Base-by-base conservation (phyloP, 2,113 vertebrate species). In the Sapayoa aenigma region DNA sequence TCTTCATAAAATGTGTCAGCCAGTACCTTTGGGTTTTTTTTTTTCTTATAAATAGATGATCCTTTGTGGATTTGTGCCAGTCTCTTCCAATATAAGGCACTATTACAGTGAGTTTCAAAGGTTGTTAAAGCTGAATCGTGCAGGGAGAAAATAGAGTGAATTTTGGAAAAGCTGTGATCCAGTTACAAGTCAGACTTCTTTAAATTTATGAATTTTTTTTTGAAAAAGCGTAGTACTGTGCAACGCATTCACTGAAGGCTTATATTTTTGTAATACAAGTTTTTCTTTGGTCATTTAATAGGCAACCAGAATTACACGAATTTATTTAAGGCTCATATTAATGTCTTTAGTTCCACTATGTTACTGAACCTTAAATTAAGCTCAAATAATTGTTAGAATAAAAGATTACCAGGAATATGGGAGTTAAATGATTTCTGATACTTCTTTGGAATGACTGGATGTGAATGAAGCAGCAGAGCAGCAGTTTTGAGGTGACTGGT, bases 1-100 rank as follows among this genome's bases (percentile, higher is more conserved):
- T 80, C 56, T 44, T 92, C 74, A 78, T 84, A 83, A 95, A 93
- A 93, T 80, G 28, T 93, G 84, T 94, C 85, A 87, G 25, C 44
- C 35, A 19, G 52, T 88, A 90, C 50, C 42, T 50, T 44, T 58
- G 42, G 50, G 59, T 69, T 17, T 31, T 56, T 62, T 56, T 53
- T 89, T 82, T 87, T 56, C 37, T 71, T 92, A 74, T 62, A 91
- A 96, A 87, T 71, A 84, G 76, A 77, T 86, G 84, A 92, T 81
- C 60, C 47, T 86, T 86, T 81, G 41, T 91, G 86, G 76, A 63
- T 94, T 90, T 23, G 3, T 94, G 71, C 87, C 78, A 79, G 35
- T 21, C 37, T 88, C 18, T 81, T 96, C 44, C 56, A 58, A 44
- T 60, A 24, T 49, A 93, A 96, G 35, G 62, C 55, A 84, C 62